These are phyloP conservation scores for Percopsis omiscomaycus DNA, from an alignment of 2,797 vertebrate genomes.

Conservation along the genomic window DNA sequence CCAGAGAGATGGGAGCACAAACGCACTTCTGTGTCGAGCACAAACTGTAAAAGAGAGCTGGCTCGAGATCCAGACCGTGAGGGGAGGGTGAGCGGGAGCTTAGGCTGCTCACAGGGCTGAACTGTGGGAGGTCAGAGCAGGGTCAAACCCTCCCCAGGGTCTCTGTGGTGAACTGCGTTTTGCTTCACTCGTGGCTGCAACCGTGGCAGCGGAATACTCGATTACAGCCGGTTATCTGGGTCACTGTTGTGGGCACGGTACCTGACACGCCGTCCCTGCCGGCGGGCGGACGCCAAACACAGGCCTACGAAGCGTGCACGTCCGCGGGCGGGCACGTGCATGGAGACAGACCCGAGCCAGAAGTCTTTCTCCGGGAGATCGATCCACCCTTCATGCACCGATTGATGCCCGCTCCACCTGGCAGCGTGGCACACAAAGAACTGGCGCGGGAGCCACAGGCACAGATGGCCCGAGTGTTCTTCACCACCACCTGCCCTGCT, in stretches of 20 bases:
- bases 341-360: conserved; percentile 19
- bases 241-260: neutral
- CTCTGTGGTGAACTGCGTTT: conserved; percentile 16
- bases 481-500: conserved; percentile 66
- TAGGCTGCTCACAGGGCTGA: conserved; percentile 22
- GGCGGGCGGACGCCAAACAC: too few relatives aligned
- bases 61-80: neutral
- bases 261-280: too few relatives aligned
- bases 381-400: conserved; percentile 69
- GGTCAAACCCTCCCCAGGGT: conserved; percentile 27
- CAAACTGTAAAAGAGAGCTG: neutral
- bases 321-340: too few relatives aligned
- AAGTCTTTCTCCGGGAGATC: conserved; percentile 41
- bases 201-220: conserved; percentile 11
- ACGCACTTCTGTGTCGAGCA: too few relatives aligned
- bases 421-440: conserved; percentile 43
- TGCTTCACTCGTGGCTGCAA: conserved; percentile 17
- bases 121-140: conserved; percentile 26
- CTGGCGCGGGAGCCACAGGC: conserved; percentile 54
- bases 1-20: too few relatives aligned
- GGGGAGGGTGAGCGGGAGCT: conserved; percentile 7
- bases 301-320: too few relatives aligned
- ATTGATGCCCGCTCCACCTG: conserved; percentile 62
- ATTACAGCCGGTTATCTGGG: conserved; percentile 50
- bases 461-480: conserved; percentile 72